phyloP scores from a whole-genome alignment of 2,888 invertebrate species.

The Leuctra nigra region DNA sequence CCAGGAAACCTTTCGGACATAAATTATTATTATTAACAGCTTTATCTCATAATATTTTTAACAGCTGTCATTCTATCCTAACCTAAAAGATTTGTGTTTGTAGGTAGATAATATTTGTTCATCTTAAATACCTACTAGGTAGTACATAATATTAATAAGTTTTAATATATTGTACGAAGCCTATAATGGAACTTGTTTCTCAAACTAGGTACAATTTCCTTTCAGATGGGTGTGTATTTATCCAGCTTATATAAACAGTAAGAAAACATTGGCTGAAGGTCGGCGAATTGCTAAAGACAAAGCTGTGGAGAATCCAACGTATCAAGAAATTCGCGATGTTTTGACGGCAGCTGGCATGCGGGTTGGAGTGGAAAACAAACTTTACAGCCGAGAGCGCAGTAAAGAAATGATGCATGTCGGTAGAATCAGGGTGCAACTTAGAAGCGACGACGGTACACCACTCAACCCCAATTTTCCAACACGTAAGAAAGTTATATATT shows the following conservation, averaged over 20 bases:
- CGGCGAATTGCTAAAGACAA: conserved; percentile 73
- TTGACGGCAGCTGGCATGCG: conserved; percentile 73
- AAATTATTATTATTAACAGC: neutral
- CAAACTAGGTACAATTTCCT: neutral
- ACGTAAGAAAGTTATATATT: too few species aligned
- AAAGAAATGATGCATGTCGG: conserved; percentile 82
- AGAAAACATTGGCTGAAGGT: conserved; percentile 85
- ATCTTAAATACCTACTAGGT: too few species aligned
- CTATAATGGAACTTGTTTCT: too few species aligned
- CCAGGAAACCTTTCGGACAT: too few species aligned
- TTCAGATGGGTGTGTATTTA: conserved; percentile 92
- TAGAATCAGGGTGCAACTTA: conserved; percentile 86
- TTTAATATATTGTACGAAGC: neutral
- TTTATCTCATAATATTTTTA: neutral
- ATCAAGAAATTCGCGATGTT: conserved; percentile 92
- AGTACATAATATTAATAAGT: neutral
- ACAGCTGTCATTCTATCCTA: neutral
- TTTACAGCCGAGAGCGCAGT: conserved; percentile 85
- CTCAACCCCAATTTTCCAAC: conserved; percentile 63
- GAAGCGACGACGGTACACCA: conserved; percentile 79
- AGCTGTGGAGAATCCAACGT: conserved; percentile 93
- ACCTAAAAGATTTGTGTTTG: neutral
- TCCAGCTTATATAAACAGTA: conserved; percentile 92
- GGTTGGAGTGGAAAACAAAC: conserved; percentile 87
- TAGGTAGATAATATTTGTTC: too few species aligned